Evolutionary conservation across 2,888 invertebrate species (phyloP), one percentile per base, ranked within the genome.

Genomic region (Ophraella communa): DNA sequence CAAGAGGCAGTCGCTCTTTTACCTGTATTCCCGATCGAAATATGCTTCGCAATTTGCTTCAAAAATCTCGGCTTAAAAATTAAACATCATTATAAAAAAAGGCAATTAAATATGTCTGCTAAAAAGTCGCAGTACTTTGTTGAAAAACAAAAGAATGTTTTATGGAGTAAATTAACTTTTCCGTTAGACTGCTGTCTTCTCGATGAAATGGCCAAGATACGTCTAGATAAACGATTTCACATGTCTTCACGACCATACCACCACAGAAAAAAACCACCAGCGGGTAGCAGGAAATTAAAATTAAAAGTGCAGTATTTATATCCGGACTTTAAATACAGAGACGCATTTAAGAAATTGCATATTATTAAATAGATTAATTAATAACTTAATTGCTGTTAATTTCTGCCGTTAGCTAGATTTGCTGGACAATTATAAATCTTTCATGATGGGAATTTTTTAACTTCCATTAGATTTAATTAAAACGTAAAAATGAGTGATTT

Each of bases 251-350:
- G n/a, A 33, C 52, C 57, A 56, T 53, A 39, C 45, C 54, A 57
- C 39, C 58, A 3, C 14, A 27, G 52, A 49, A 58, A 63, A 42
- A 53, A 58, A 35, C 39, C 47, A 45, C 54, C 57, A 53, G 44
- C 63, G 51, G 52, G 52, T 21, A 20, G 54, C 59, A 59, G 59
- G 64, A 64, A 64, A 64, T 64, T 58, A 64, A 35, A 63, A 53
- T 58, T 63, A 52, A 58, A 20, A 64, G 42, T 59, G 47, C 35
- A 54, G 18, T 30, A 64, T 64, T 64, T 49, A 54, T 47, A 54
- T 54, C 47, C 35, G 60, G 52, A 52, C 51, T 51, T 23, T 39
- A 17, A 7, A 4, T 17, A 39, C 52, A 52, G 60, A 52, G 18
- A 20, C 24, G 58, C 10, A 58, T 17, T 20, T 24, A 23, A 21